Base-by-base conservation (phyloP, 2,797 vertebrate species). In the Tokudaia muenninki region DNA sequence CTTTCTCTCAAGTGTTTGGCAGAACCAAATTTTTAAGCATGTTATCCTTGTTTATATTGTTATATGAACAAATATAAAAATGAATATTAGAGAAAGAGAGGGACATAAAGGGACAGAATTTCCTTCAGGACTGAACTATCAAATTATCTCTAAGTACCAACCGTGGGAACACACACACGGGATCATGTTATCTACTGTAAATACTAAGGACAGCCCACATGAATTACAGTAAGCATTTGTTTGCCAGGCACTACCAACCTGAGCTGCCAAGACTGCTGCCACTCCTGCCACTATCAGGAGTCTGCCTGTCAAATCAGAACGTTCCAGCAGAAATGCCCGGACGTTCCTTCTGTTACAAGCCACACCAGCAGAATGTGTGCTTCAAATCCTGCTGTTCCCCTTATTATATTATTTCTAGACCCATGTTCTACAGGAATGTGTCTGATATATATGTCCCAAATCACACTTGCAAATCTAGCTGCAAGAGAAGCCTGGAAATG, bases 291-390 rank as follows among this genome's bases (percentile, higher is more conserved):
- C 59, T 31, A 4, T 14, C 61, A 44, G 31, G 67, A 97, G 37
- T 52, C 84, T 52, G 7, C 47, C 67, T 87, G 16, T 88, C 29
- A 95, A 94, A 72, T 94, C 78, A 93, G 88, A 94, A 93, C 84
- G 37, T 37, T 92, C 70, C 84, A 37, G 82, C 75, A n/a, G 31
- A 75, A 91, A 34, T 79, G 10, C 82, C 61, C 70, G 57, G 31
- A 82, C 4, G 44, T 34, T 11, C 50, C 37, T 92, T 91, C 61
- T 70, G 12, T 77, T 59, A 47, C 3, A 61, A 87, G 70, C n/a
- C 83, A 65, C 63, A 65, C 44, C 55, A 82, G 52, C 78, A 93
- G 44, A 95, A 88, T 31, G 2, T 77, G 6, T 29, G 12, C 55
- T 70, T 90, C 1, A 0, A 41, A 83, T 47, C 83, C 61, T 50